Evolutionary conservation across 2,888 invertebrate genomes (phyloP).

Genomic region (Drosophila setosimentum): DNA sequence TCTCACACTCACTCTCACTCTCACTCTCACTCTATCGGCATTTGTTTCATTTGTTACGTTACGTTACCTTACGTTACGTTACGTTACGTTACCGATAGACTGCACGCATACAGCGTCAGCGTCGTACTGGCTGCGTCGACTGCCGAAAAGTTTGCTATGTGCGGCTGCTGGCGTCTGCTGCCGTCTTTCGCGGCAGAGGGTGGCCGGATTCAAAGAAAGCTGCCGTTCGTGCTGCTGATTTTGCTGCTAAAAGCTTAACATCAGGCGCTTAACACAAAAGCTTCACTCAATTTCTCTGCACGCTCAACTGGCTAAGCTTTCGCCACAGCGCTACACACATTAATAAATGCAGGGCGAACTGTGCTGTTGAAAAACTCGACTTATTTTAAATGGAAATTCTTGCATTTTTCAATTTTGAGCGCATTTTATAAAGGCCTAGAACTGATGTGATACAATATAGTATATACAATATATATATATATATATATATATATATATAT

Average conservation of each 20-base stretch:
- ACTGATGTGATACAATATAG: neutral
- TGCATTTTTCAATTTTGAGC: neutral
- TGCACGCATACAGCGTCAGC: constrained; percentile 81
- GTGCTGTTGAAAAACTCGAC: neutral
- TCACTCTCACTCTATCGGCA: constrained; percentile 19
- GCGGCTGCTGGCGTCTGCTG: constrained; percentile 31
- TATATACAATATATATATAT: too few relatives aligned
- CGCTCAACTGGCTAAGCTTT: constrained; percentile 54
- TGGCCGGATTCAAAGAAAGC: constrained; percentile 35
- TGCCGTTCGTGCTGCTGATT: constrained; percentile 17
- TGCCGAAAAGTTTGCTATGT: constrained; percentile 65
- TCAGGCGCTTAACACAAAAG: constrained; percentile 29
- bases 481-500: too few relatives aligned
- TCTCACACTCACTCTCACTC: constrained; percentile 6
- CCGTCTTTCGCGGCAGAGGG: constrained; percentile 22
- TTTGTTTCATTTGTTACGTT: constrained; percentile 35
- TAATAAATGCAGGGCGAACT: constrained; percentile 16
- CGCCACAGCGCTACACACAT: constrained; percentile 28
- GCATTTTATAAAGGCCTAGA: neutral
- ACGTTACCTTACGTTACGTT: constrained; percentile 51
- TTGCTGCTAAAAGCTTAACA: constrained; percentile 34
- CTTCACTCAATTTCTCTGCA: constrained; percentile 20
- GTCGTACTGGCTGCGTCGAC: constrained; percentile 63
- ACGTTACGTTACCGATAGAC: constrained; percentile 57
- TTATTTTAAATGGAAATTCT: neutral